A percentile compares a stretch with the other conserved stretches of the same genome.
These are phyloP conservation scores for Zootoca vivipara DNA, from an alignment of 2,113 vertebrate species.

Conservation along the genomic window DNA sequence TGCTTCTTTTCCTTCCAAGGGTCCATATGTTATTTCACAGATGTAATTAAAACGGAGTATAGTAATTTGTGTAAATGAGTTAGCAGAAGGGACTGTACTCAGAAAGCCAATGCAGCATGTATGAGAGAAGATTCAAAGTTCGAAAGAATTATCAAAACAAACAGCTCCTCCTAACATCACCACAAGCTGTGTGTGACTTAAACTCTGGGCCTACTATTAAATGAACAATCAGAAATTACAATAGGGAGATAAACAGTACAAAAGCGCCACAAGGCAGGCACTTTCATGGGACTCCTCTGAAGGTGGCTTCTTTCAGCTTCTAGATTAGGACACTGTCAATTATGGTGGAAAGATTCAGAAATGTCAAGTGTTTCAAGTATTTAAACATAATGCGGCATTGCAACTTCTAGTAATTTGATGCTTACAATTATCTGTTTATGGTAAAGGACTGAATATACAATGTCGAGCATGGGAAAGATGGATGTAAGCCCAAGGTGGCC, in stretches of 20 bases:
- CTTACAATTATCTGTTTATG: not conserved
- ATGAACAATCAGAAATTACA: not conserved
- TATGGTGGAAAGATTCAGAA: not conserved
- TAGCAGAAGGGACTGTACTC: not conserved
- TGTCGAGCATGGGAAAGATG: too few species aligned
- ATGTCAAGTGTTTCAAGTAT: not conserved
- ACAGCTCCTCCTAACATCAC: not conserved
- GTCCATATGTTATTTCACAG: slow-evolving; percentile 12
- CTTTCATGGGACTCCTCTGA: not conserved
- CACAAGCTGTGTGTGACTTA: not conserved
- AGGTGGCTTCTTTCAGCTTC: not conserved
- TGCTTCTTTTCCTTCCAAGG: not conserved
- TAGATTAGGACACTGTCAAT: not conserved
- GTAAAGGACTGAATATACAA: not conserved
- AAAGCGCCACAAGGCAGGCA: not conserved
- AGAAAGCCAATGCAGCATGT: not conserved
- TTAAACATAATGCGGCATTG: not conserved
- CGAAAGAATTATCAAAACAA: not conserved
- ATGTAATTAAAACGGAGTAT: not conserved
- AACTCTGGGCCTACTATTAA: not conserved
- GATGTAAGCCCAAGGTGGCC: too few species aligned
- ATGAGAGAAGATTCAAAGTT: not conserved
- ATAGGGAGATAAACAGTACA: not conserved
- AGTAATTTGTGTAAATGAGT: not conserved
- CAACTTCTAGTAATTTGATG: not conserved